phyloP scores from a whole-genome alignment of 2,797 vertebrate species.

The Notolepis coatsorum region DNA sequence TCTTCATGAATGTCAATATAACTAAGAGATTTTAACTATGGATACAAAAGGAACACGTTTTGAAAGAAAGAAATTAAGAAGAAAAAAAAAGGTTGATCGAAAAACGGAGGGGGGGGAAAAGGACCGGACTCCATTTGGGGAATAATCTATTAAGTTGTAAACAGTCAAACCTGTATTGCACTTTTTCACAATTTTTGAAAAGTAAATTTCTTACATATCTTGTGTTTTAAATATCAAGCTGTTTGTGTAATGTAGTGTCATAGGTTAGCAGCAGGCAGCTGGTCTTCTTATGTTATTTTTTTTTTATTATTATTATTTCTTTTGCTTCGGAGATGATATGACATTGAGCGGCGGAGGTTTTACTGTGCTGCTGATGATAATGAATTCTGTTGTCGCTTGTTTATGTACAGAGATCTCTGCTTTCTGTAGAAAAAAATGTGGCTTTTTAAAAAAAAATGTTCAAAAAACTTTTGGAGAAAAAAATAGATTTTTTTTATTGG shows the following conservation, averaged over 20 bases:
- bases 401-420: slow-evolving; percentile 86
- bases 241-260: slow-evolving; percentile 92
- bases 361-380: slow-evolving; percentile 73
- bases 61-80: slow-evolving; percentile 9
- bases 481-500: slow-evolving; percentile 78
- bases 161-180: slow-evolving; percentile 93
- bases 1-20: slow-evolving; percentile 88
- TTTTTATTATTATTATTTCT: slow-evolving; percentile 50
- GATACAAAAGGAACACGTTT: slow-evolving; percentile 72
- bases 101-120: slow-evolving; percentile 58
- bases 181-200: slow-evolving; percentile 93
- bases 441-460: slow-evolving; percentile 82
- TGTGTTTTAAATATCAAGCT: slow-evolving; percentile 91
- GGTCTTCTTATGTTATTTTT: slow-evolving; percentile 72
- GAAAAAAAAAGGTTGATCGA: slow-evolving; percentile 52
- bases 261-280: slow-evolving; percentile 85
- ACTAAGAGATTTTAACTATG: slow-evolving; percentile 79
- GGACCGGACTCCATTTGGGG: slow-evolving; percentile 74
- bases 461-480: slow-evolving; percentile 59
- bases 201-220: slow-evolving; percentile 92
- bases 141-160: slow-evolving; percentile 85
- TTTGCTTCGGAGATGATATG: slow-evolving; percentile 76
- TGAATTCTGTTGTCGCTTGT: slow-evolving; percentile 85
- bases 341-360: slow-evolving; percentile 74
- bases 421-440: slow-evolving; percentile 86